Conservation (phyloP, 92 coral and sea anemone genomes). For the Porites divaricata region DNA sequence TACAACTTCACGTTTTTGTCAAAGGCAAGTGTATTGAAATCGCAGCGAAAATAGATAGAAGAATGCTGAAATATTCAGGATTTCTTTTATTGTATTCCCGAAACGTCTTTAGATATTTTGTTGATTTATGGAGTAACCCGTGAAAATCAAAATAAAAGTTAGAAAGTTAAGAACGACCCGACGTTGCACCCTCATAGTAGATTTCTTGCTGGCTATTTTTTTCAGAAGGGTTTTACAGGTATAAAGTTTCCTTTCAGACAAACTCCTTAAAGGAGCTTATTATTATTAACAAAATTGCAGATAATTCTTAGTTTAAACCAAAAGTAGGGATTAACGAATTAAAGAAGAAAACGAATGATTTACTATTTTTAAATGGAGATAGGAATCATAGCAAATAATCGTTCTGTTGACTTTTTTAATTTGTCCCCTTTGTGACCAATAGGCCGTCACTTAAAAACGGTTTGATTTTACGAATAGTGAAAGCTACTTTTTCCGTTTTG, state of each 20-base stretch:
- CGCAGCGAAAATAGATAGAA: no score
- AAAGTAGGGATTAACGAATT: background rate
- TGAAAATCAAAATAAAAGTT: background rate
- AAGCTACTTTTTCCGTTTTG: no score
- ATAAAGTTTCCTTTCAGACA: background rate
- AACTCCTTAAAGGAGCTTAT: background rate
- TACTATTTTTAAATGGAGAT: no score
- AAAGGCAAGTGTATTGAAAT: no score
- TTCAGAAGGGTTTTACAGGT: background rate
- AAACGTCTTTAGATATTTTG: background rate
- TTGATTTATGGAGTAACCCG: background rate
- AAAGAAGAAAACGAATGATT: background rate
- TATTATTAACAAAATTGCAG: background rate
- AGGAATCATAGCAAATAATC: no score
- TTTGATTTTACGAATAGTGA: no score
- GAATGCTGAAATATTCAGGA: no score
- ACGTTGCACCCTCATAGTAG: background rate
- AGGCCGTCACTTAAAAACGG: no score
- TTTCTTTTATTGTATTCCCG: background rate
- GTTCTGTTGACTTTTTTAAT: no score
- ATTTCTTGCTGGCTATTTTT: slow-evolving; percentile 1
- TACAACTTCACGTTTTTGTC: no score
- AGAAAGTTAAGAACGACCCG: background rate
- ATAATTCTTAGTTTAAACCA: background rate
- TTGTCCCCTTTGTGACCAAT: no score